Conservation (phyloP, 2,797 vertebrate species). For the Echeneis naucrates region DNA sequence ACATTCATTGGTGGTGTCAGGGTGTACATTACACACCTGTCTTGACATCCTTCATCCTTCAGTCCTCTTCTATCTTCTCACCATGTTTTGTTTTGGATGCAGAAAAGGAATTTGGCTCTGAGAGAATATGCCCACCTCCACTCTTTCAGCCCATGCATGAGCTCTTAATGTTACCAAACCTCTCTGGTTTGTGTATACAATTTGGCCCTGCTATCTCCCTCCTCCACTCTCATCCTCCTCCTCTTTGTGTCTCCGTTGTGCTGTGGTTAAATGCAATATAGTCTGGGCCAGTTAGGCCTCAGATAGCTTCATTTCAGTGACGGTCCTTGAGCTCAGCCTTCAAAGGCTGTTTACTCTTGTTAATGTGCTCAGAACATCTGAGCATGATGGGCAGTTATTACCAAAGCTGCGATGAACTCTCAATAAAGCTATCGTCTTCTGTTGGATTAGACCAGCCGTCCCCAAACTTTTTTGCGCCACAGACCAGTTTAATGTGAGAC, state of each 20-base stretch:
- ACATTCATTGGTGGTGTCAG: slow-evolving; percentile 1
- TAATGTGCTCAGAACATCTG: slow-evolving; percentile 27
- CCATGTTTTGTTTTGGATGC: slow-evolving; percentile 17
- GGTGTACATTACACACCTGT: slow-evolving; percentile 13
- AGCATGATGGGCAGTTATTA: slow-evolving; percentile 11
- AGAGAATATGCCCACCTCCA: slow-evolving; percentile 36
- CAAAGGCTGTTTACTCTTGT: slow-evolving; percentile 17
- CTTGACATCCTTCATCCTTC: slow-evolving; percentile 3
- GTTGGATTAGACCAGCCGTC: no score
- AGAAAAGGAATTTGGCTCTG: slow-evolving; percentile 23
- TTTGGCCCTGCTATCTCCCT: slow-evolving; percentile 19
- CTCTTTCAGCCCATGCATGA: slow-evolving; percentile 30
- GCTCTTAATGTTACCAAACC: slow-evolving; percentile 32
- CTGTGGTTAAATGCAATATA: slow-evolving; percentile 28
- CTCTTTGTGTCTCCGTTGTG: slow-evolving; percentile 13
- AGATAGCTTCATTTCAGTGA: slow-evolving; percentile 18
- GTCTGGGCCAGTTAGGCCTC: slow-evolving; percentile 19
- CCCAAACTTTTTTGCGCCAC: no score
- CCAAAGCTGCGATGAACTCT: slow-evolving; percentile 2
- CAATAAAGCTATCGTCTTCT: background rate
- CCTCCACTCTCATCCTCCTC: slow-evolving; percentile 25
- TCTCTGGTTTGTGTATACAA: slow-evolving; percentile 22
- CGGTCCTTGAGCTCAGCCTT: slow-evolving; percentile 21
- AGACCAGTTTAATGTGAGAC: no score
- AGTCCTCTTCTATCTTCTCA: slow-evolving; percentile 3